These are phyloP conservation scores for Darevskia nairensis DNA, from an alignment of 2,797 vertebrate genomes.

Conservation along the genomic window DNA sequence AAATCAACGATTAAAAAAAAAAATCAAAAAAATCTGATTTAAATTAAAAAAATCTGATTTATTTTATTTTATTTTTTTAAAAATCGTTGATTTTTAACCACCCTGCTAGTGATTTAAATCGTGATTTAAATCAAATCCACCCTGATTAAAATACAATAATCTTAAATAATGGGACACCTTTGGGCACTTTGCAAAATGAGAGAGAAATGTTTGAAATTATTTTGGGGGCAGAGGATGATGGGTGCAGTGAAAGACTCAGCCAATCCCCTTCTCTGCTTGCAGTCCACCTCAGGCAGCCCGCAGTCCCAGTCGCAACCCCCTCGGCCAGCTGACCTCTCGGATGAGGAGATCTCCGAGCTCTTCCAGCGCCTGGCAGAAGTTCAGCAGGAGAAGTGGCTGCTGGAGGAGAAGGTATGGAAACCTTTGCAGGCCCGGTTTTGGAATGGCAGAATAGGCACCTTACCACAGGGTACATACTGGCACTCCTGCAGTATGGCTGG, in stretches of 20 bases:
- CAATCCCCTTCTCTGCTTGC: neutral
- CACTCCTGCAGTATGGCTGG: neutral
- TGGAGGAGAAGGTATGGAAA: constrained; percentile 91
- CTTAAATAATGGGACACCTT: neutral
- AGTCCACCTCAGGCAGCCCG: constrained; percentile 88
- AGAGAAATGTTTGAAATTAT: neutral
- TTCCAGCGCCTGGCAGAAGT: constrained; percentile 91
- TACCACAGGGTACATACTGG: no score
- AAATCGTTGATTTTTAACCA: no score
- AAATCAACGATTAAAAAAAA: no score
- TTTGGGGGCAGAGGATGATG: no score
- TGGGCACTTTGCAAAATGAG: neutral
- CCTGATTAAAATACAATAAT: no score
- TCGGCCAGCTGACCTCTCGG: constrained; percentile 87
- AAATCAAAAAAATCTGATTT: no score
- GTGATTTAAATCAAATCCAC: no score
- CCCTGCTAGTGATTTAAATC: no score
- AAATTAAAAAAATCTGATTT: no score
- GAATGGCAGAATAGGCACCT: neutral
- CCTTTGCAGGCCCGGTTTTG: neutral
- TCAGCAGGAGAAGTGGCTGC: constrained; percentile 94
- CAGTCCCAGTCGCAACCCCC: constrained; percentile 87
- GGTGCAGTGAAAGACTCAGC: neutral
- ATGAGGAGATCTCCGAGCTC: constrained; percentile 89
- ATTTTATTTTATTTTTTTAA: no score